Base-by-base conservation (phyloP, 2,797 vertebrate species). In the Catostomus latipinnis region DNA sequence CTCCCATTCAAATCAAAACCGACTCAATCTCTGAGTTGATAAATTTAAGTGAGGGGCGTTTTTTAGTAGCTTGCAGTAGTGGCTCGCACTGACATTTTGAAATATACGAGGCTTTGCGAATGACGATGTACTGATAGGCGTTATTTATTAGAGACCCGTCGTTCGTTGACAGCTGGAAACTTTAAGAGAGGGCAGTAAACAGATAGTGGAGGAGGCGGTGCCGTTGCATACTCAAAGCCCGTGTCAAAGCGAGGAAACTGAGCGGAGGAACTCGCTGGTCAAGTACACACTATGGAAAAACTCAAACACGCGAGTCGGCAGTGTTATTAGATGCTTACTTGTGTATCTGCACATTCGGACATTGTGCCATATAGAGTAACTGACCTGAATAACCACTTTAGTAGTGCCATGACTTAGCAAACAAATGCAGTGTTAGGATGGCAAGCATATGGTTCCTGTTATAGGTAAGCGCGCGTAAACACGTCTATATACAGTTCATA, bases 401-500 rank as follows among this genome's bases (percentile, higher is more conserved):
- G 13, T 43, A 72, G 6, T 8, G 43, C 34, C 34, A 58, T 11
- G 67, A 48, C 16, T 79, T 79, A 60, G 69, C 50, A 72, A 66
- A 65, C 50, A 63, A 69, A 80, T 54, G 14, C 8, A 1, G 34
- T 54, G 6, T 53, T 54, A 67, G 16, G 53, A 67, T 57, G 52
- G 76, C 60, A 67, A 45, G 18, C 60, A 66, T 72, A 58, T 12
- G 50, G 1, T 56, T 88, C 86, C 86, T 84, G 86, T 75, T 78
- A 83, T 82, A 82, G 88, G 84, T 45, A 74, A 80, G 76, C 74
- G 85, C 82, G 81, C 86, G 87, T 87, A 87, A 90, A 88, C 81
- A 83, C 53, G 88, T 89, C 91, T 91, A 92, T 91, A 92, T 91
- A 75, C 53, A 80, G 81, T 76, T 88, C 91, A 90, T 90, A 90